phyloP scores from a whole-genome alignment of 2,113 vertebrate genomes.

The Siphamia tubifer region DNA sequence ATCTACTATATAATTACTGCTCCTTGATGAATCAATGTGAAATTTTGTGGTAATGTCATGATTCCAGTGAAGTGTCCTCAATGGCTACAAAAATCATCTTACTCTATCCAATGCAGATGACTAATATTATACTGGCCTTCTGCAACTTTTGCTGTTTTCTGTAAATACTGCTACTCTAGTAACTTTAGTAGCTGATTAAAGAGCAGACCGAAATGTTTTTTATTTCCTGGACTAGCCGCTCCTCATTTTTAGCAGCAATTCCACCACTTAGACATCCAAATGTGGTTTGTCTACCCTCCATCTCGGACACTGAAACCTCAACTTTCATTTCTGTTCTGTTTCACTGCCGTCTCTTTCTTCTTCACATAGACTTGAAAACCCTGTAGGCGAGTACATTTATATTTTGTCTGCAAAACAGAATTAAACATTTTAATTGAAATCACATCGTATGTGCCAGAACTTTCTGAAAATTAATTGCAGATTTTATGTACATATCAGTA shows the following conservation, averaged over 20 bases:
- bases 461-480: not conserved
- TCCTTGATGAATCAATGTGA: conserved; percentile 9
- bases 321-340: conserved; percentile 24
- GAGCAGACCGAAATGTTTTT: conserved; percentile 42
- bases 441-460: not conserved
- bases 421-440: conserved; percentile 11
- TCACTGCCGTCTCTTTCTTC: conserved; percentile 12
- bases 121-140: conserved; percentile 4
- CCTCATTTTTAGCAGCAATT: conserved; percentile 53
- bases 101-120: not conserved
- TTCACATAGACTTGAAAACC: conserved; percentile 9
- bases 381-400: not conserved
- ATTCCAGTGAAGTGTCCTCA: conserved; percentile 10
- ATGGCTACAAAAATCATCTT: conserved; percentile 13
- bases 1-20: conserved; percentile 11
- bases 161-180: conserved; percentile 34
- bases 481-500: conserved; percentile 31
- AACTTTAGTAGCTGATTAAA: conserved; percentile 59
- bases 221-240: conserved; percentile 41
- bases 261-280: conserved; percentile 39
- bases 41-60: not conserved
- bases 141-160: conserved; percentile 24
- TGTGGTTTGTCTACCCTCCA: conserved; percentile 54
- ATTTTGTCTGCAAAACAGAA: not conserved
- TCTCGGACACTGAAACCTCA: conserved; percentile 50